phyloP scores from a whole-genome alignment of 2,113 vertebrate species.

The Microtus oregoni region DNA sequence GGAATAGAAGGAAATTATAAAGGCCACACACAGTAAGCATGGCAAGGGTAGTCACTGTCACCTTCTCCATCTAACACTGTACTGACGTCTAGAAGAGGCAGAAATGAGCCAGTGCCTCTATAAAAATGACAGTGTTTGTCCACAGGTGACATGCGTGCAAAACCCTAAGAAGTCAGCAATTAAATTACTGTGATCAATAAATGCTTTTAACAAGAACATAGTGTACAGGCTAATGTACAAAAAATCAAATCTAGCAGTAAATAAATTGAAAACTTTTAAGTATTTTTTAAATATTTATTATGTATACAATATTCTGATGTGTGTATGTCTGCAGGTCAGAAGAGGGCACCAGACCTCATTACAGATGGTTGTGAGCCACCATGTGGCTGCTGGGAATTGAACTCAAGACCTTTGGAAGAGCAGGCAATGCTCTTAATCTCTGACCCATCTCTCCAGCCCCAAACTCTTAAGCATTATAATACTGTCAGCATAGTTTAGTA shows the following conservation, averaged over 20 bases:
- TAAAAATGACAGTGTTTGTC: constrained; percentile 8
- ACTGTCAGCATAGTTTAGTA: not conserved
- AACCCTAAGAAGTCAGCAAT: constrained; percentile 14
- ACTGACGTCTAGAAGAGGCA: not conserved
- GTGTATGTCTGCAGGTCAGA: too few species aligned
- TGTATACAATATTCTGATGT: too few species aligned
- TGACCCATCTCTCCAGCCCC: too few species aligned
- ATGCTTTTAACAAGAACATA: not conserved
- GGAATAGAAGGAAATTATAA: not conserved
- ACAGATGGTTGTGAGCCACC: too few species aligned
- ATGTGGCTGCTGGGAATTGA: too few species aligned
- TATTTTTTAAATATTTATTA: not conserved
- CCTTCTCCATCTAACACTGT: not conserved
- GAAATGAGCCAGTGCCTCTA: not conserved
- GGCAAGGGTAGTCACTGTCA: not conserved
- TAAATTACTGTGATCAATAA: constrained; percentile 2
- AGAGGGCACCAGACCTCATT: too few species aligned
- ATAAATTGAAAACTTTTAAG: constrained; percentile 27
- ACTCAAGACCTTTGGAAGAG: too few species aligned
- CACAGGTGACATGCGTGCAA: not conserved
- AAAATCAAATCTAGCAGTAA: constrained; percentile 37
- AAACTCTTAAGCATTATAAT: not conserved
- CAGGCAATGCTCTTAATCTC: too few species aligned
- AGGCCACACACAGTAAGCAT: not conserved
- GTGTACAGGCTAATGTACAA: not conserved